Percentiles rank a stretch among this genome's conserved stretches.
phyloP scores from a whole-genome alignment of 2,888 invertebrate species.

The Diplolepis rosae region DNA sequence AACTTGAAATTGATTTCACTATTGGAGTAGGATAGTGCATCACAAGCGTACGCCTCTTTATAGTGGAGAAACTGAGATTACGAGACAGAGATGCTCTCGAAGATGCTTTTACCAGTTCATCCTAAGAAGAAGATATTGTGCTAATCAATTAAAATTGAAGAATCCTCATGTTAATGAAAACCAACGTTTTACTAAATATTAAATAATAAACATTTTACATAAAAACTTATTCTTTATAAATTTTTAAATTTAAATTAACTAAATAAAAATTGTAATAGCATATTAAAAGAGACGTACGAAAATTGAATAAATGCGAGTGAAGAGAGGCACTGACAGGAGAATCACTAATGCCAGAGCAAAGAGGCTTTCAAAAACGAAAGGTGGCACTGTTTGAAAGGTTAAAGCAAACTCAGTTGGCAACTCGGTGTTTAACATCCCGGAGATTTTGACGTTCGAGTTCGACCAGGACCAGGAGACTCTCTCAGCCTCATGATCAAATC shows the following conservation, averaged over 20 bases:
- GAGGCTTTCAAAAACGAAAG: slow-evolving; percentile 61
- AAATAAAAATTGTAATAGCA: background rate
- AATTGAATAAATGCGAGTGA: slow-evolving; percentile 56
- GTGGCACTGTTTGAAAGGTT: slow-evolving; percentile 64
- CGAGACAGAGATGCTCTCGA: background rate
- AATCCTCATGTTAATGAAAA: too few relatives aligned
- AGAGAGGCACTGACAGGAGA: slow-evolving; percentile 62
- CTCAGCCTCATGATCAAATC: slow-evolving; percentile 36
- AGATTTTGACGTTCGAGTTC: background rate
- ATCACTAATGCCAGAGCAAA: slow-evolving; percentile 61
- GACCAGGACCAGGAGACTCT: background rate
- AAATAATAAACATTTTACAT: too few relatives aligned
- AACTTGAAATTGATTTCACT: slow-evolving; percentile 57
- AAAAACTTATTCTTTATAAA: too few relatives aligned
- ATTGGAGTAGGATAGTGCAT: slow-evolving; percentile 57
- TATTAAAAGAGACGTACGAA: slow-evolving; percentile 54
- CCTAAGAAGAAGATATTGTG: slow-evolving; percentile 10
- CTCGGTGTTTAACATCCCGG: slow-evolving; percentile 23
- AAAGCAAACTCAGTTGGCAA: slow-evolving; percentile 42
- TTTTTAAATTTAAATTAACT: too few relatives aligned
- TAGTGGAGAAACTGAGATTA: slow-evolving; percentile 25
- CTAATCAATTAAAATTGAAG: too few relatives aligned
- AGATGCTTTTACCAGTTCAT: slow-evolving; percentile 30
- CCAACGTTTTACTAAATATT: too few relatives aligned
- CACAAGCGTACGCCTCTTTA: slow-evolving; percentile 48